Evolutionary conservation across 2,113 vertebrate genomes (phyloP).

Genomic region (Clupea harengus): DNA sequence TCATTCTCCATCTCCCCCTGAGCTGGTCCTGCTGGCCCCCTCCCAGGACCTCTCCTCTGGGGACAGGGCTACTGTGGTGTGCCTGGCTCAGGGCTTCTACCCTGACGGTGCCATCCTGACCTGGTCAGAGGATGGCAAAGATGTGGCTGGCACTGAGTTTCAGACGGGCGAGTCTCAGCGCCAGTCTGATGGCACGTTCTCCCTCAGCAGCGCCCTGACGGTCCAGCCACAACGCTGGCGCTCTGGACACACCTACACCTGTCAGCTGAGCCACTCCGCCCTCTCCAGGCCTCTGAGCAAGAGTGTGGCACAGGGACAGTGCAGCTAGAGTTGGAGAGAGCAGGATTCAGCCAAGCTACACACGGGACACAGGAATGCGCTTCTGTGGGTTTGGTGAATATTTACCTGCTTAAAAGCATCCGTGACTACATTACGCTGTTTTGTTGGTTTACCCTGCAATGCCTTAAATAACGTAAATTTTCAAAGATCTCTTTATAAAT

Average conservation of each 20-base stretch:
- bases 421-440: neutral
- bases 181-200: constrained; percentile 53
- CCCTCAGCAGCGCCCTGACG: constrained; percentile 58
- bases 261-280: constrained; percentile 50
- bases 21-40: constrained; percentile 39
- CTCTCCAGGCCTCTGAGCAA: constrained; percentile 43
- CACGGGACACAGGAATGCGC: too few species aligned
- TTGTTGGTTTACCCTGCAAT: neutral
- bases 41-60: accelerated
- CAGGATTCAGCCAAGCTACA: neutral
- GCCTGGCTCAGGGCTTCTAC: constrained; percentile 37
- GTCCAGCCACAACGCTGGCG: neutral
- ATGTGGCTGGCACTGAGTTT: accelerated
- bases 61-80: constrained; percentile 50
- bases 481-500: neutral
- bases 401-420: neutral
- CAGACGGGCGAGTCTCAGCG: constrained; percentile 21
- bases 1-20: constrained; percentile 35
- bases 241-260: neutral
- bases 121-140: neutral
- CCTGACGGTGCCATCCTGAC: accelerated
- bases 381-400: neutral
- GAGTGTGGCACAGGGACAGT: constrained; percentile 33
- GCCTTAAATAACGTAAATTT: neutral
- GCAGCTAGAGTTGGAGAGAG: constrained; percentile 1